A percentile compares a stretch with the other conserved stretches of the same genome.
Conservation (phyloP, 2,888 invertebrate genomes). For the Neuroscelio doddi region DNA sequence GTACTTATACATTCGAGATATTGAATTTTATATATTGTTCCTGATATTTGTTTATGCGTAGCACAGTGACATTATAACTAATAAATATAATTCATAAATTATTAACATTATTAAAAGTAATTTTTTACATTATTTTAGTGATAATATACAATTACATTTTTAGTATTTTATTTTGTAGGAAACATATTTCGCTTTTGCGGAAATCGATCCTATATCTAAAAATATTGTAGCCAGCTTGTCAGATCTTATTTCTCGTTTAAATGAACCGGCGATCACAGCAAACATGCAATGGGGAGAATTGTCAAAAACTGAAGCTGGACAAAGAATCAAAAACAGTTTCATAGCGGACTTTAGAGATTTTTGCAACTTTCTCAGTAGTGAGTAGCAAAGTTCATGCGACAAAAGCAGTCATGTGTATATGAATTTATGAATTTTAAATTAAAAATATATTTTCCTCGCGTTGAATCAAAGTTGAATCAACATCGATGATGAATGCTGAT, state of each 20-base stretch:
- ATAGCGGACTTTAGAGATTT: slow-evolving; percentile 76
- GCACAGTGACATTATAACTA: too few species aligned
- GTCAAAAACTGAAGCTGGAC: slow-evolving; percentile 70
- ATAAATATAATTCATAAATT: too few species aligned
- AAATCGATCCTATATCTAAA: slow-evolving; percentile 62
- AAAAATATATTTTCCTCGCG: too few species aligned
- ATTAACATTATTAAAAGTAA: too few species aligned
- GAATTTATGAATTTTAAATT: too few species aligned
- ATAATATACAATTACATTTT: too few species aligned
- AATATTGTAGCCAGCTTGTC: slow-evolving; percentile 63
- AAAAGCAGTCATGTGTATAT: not conserved
- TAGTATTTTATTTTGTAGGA: slow-evolving; percentile 56
- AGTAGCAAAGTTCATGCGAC: slow-evolving; percentile 45
- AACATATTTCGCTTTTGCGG: slow-evolving; percentile 67
- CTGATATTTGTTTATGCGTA: slow-evolving; percentile 16
- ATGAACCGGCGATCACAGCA: slow-evolving; percentile 72
- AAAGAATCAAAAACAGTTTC: slow-evolving; percentile 74
- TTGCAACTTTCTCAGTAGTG: slow-evolving; percentile 74
- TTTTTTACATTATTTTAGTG: too few species aligned
- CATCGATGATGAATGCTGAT: too few species aligned
- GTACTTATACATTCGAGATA: too few species aligned
- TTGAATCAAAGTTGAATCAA: too few species aligned
- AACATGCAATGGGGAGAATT: slow-evolving; percentile 76
- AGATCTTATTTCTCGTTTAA: slow-evolving; percentile 61
- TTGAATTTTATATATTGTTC: too few species aligned